phyloP scores from a whole-genome alignment of 2,113 vertebrate genomes.

The Alexandromys fortis region DNA sequence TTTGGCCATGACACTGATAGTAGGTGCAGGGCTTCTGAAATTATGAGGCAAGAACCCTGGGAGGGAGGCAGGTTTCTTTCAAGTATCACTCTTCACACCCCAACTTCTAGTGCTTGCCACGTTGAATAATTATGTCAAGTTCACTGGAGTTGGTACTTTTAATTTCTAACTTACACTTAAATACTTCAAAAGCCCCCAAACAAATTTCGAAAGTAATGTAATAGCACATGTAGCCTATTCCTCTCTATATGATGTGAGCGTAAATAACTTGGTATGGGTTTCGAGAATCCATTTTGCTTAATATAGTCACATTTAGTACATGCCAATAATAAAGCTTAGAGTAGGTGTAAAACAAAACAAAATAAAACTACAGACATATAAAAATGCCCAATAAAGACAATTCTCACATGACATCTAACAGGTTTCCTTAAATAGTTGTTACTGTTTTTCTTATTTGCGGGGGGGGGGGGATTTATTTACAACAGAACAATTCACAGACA shows the following conservation, averaged over 20 bases:
- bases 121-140: not conserved
- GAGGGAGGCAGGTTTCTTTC: not conserved
- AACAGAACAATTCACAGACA: not conserved
- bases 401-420: not conserved
- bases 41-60: accelerated
- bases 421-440: not conserved
- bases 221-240: not conserved
- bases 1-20: not conserved
- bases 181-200: not conserved
- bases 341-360: not conserved
- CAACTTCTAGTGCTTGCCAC: not conserved
- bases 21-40: not conserved
- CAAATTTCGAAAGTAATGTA: not conserved
- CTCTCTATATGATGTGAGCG: not conserved
- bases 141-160: not conserved
- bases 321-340: not conserved
- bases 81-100: no score
- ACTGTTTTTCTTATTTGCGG: not conserved
- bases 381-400: not conserved
- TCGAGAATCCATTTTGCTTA: not conserved
- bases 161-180: not conserved
- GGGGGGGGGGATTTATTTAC: not conserved
- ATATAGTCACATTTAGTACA: not conserved
- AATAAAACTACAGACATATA: not conserved
- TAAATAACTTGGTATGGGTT: not conserved